phyloP scores from a whole-genome alignment of 1,140 invertebrate genomes.

The Drosophila quadrilineata region DNA sequence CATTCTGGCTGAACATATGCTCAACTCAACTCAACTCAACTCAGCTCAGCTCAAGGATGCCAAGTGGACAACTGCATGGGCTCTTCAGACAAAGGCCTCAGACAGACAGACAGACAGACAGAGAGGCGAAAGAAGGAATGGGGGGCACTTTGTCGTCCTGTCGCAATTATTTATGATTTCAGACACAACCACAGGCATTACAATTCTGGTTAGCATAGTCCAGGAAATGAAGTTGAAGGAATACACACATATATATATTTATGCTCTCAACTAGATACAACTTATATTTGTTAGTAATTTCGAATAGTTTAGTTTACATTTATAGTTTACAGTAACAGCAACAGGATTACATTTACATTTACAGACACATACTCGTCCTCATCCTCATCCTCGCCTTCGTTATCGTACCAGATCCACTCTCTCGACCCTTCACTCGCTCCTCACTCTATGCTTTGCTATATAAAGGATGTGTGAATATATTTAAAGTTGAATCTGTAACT shows the following conservation, averaged over 20 bases:
- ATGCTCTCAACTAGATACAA: conserved; percentile 55
- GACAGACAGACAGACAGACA: neutral
- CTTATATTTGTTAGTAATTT: conserved; percentile 54
- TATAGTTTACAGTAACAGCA: conserved; percentile 57
- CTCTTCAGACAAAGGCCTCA: neutral
- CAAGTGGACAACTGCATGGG: conserved; percentile 24
- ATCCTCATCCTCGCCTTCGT: too few relatives aligned
- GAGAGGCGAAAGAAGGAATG: neutral
- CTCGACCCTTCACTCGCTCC: conserved; percentile 48
- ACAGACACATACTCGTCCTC: conserved; percentile 21
- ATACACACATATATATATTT: conserved; percentile 22
- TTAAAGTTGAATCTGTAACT: neutral
- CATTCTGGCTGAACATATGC: too few relatives aligned
- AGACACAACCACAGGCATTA: neutral
- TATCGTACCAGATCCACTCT: conserved; percentile 32
- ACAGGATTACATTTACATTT: conserved; percentile 57
- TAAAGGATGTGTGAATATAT: neutral
- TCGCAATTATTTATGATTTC: conserved; percentile 20
- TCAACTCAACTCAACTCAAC: too few relatives aligned
- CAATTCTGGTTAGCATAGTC: neutral
- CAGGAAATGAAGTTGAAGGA: neutral
- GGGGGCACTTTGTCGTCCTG: neutral
- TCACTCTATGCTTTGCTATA: neutral
- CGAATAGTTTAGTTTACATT: conserved; percentile 49
- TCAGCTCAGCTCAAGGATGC: conserved; percentile 11